These are phyloP conservation scores for Capromys pilorides DNA, from an alignment of 2,797 vertebrate species.

Conservation along the genomic window DNA sequence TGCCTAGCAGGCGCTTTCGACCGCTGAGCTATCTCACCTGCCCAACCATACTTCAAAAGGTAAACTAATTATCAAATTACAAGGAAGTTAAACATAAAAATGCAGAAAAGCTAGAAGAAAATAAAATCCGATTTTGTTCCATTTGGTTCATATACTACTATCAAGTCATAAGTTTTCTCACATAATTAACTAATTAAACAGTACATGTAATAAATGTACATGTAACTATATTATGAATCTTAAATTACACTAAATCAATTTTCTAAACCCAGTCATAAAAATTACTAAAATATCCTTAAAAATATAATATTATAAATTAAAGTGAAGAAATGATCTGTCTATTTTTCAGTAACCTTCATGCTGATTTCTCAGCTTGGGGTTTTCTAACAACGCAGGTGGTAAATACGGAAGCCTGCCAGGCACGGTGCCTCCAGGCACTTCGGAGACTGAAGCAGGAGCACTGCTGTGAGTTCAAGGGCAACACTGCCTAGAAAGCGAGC, in stretches of 20 bases:
- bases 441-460: not conserved
- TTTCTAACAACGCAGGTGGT: not conserved
- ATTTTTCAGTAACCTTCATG: not conserved
- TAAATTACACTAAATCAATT: not conserved
- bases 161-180: not conserved
- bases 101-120: not conserved
- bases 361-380: not conserved
- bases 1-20: too few relatives aligned
- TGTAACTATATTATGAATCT: not conserved
- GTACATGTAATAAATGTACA: not conserved
- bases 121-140: not conserved
- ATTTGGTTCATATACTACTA: not conserved
- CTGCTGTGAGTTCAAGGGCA: not conserved
- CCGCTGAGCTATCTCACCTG: too few relatives aligned
- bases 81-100: not conserved
- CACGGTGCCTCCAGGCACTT: not conserved
- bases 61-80: constrained; percentile 13
- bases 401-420: not conserved
- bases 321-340: not conserved
- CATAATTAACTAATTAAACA: not conserved
- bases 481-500: too few relatives aligned
- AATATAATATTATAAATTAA: not conserved
- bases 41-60: not conserved
- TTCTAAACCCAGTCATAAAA: not conserved
- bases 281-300: not conserved